Conservation (phyloP, 1,140 invertebrate species). For the Sinonovacula constricta region DNA sequence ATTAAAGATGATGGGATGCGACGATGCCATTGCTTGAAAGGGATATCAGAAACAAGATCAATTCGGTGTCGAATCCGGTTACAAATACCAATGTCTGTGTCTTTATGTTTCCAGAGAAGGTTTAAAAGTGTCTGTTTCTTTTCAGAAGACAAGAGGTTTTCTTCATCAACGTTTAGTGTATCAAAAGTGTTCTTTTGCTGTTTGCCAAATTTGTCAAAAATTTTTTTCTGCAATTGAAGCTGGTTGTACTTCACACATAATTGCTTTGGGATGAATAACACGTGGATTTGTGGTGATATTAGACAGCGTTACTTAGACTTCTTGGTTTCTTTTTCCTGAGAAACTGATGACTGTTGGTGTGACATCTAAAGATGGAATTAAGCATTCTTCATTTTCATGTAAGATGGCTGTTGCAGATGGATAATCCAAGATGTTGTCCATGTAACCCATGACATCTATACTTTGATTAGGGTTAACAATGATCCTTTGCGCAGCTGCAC, state of each 20-base stretch:
- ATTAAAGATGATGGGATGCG: constrained; percentile 24
- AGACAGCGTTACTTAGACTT: neutral
- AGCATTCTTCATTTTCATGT: neutral
- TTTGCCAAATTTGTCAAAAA: no score
- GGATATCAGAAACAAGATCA: constrained; percentile 17
- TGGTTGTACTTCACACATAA: no score
- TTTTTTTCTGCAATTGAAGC: no score
- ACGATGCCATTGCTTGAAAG: constrained; percentile 41
- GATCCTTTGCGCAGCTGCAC: no score
- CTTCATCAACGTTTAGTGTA: no score
- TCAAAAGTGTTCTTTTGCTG: no score
- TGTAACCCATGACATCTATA: neutral
- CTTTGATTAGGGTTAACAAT: neutral
- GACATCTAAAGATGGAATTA: neutral
- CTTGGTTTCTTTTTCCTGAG: neutral
- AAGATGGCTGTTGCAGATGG: no score
- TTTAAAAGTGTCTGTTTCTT: no score
- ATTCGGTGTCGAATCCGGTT: constrained; percentile 27
- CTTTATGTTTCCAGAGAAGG: no score
- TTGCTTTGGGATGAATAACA: constrained; percentile 14
- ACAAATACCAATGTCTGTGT: no score
- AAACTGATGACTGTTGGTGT: neutral
- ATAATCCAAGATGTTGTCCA: neutral
- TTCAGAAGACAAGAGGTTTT: neutral
- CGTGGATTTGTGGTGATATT: neutral